Base-by-base conservation (phyloP, 2,113 vertebrate species). In the Hippocampus barbouri region DNA sequence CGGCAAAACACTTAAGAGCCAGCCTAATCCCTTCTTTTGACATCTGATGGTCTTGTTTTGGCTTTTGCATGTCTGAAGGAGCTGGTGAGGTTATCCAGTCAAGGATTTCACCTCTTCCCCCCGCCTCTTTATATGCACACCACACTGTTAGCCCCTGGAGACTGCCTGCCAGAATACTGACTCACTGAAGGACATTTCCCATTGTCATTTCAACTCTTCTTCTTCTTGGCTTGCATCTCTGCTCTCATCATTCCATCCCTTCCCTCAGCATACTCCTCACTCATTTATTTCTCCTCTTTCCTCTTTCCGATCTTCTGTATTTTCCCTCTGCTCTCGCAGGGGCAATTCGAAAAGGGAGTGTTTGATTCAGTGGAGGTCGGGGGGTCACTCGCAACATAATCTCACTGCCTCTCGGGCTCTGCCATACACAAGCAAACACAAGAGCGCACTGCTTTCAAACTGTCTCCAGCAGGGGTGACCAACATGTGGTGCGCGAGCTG, bases 101-200 rank as follows among this genome's bases (percentile, higher is more conserved):
- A 83, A 86, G 82, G 76, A 85, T 89, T 86, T 70, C 79, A 90
- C 81, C 79, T 70, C 82, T 82, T 88, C 87, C 86, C 85, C 73
- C 65, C 56, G 63, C 65, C 66, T 75, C 69, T 89, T 85, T 74
- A 82, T 87, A 90, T 89, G 87, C 87, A 89, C 54, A 76, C 69
- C 84, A 87, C 82, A 45, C 53, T 41, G 41, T 74, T 77, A 54
- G 60, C 86, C 77, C 78, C 66, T 27, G 66, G 70, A 81, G 80
- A 77, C 74, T 63, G 71, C 77, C 77, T 84, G 78, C 72, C 68
- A 79, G 85, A 78, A 86, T 76, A 82, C 83, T 25, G 67, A 83
- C 79, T 80, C 66, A 76, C 73, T 69, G 72, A 84, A 75, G 75
- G 79, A 85, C 77, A 82, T 84, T 84, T 77, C 80, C 76, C 63